phyloP scores from a whole-genome alignment of 2,797 vertebrate species.

The Sorex maritimensis region DNA sequence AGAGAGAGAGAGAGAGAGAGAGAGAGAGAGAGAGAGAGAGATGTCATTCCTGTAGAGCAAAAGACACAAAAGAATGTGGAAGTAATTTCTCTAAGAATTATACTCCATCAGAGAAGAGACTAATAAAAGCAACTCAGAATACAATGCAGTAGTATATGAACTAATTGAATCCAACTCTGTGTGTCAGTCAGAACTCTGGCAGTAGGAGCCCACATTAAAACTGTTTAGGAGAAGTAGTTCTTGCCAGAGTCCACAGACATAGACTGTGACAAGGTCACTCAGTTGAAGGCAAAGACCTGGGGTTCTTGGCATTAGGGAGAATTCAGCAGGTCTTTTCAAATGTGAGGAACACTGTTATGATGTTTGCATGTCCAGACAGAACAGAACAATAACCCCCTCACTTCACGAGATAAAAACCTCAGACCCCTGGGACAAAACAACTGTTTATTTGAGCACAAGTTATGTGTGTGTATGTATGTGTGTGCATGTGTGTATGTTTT shows the following conservation, averaged over 20 bases:
- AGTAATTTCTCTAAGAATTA: background rate
- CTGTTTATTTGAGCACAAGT: background rate
- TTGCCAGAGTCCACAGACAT: background rate
- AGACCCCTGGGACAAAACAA: background rate
- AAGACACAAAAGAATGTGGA: background rate
- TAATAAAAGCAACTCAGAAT: slow-evolving; percentile 3
- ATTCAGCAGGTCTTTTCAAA: background rate
- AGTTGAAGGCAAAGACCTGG: background rate
- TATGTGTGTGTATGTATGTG: too few relatives aligned
- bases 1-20: too few relatives aligned
- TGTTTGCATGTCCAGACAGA: background rate
- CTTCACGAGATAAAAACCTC: background rate
- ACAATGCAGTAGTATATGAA: slow-evolving; percentile 31
- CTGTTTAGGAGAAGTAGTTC: background rate
- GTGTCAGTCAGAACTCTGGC: background rate
- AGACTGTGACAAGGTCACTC: background rate
- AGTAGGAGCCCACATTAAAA: background rate
- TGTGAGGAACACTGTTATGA: background rate
- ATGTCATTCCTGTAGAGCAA: background rate
- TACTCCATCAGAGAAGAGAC: background rate
- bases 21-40: too few relatives aligned
- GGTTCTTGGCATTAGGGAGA: background rate
- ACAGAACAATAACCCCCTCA: background rate
- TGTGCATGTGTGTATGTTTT: too few relatives aligned
- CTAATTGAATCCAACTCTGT: background rate